Base-by-base conservation (phyloP, 2,888 invertebrate genomes). In the Orchesellides sinensis region DNA sequence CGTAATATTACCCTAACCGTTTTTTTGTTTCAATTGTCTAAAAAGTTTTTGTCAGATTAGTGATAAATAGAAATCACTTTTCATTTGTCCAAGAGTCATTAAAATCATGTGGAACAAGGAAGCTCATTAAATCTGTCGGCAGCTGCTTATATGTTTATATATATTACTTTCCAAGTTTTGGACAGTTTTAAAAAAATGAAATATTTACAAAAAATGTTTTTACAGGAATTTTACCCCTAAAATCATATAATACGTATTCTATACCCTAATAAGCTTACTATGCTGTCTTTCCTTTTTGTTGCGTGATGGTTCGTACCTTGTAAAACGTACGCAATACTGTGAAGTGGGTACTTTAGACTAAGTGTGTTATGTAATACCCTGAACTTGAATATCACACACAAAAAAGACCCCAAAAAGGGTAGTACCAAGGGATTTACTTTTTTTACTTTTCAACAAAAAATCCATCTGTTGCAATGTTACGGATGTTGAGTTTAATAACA, bases 51-150 rank as follows among this genome's bases (percentile, higher is more conserved):
- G 21, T 35, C 63, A n/a, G 21, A 40, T 66, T 66, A 21, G 69
- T 79, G 87, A 87, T 85, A 81, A 81, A 87, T 86, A 69, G 70
- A 75, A 66, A 83, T 87, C 86, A 87, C 87, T 87, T 87, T 86
- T 87, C 85, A 86, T 85, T 85, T 86, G 83, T 84, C 83, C 47
- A 56, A n/a, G n/a, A 83, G 80, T 83, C 69, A 66, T 69, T 69
- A 70, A 72, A 83, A 29, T 54, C 54, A 59, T 59, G 27, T 72
- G 40, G 32, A 45, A 54, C 35, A 21, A 61, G 23, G 65, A 56
- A 73, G 72, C 80, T 73, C 29, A 61, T 68, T 81, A 68, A 27
- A 75, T 70, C 69, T 66, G 70, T 79, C 74, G 66, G 73, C 72
- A 63, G 63, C 29, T n/a, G 59, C 59, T 72, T 65, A 10, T 27